Evolutionary conservation across 2,113 vertebrate species (phyloP).

Genomic region (Ammospiza caudacuta): DNA sequence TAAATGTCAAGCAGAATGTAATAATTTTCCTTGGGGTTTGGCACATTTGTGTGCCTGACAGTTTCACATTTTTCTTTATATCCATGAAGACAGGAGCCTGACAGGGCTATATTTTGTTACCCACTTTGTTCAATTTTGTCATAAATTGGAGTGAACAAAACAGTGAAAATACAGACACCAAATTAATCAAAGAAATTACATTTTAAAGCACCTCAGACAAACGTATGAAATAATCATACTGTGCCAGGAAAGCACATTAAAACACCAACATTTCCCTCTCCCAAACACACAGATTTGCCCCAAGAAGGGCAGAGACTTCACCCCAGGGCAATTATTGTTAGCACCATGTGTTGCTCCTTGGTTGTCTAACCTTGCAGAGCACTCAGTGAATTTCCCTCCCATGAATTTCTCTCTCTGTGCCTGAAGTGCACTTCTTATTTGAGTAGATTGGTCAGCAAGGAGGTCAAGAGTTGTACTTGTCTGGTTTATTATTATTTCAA

Average conservation of each 20-base stretch:
- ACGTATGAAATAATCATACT: conserved; percentile 2
- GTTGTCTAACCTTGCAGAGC: neutral
- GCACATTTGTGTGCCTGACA: conserved; percentile 75
- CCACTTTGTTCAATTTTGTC: conserved; percentile 71
- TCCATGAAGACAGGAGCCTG: conserved; percentile 67
- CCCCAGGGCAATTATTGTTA: neutral
- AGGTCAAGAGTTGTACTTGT: too few relatives aligned
- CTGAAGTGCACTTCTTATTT: neutral
- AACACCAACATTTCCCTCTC: neutral
- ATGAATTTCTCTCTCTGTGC: neutral
- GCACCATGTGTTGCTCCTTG: neutral
- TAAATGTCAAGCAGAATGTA: conserved; percentile 65
- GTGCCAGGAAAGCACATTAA: neutral
- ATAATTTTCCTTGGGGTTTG: conserved; percentile 67
- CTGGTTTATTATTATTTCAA: too few relatives aligned
- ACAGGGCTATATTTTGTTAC: conserved; percentile 75
- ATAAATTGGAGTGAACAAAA: conserved; percentile 68
- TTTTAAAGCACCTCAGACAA: conserved; percentile 59
- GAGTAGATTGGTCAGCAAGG: too few relatives aligned
- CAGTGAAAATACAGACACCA: conserved; percentile 62
- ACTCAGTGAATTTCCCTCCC: neutral
- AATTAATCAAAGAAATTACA: conserved; percentile 73
- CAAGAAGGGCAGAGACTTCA: neutral
- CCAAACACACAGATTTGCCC: neutral
- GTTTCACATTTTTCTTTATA: conserved; percentile 79